phyloP scores from a whole-genome alignment of 2,888 invertebrate species.

The Hydriomena furcata region DNA sequence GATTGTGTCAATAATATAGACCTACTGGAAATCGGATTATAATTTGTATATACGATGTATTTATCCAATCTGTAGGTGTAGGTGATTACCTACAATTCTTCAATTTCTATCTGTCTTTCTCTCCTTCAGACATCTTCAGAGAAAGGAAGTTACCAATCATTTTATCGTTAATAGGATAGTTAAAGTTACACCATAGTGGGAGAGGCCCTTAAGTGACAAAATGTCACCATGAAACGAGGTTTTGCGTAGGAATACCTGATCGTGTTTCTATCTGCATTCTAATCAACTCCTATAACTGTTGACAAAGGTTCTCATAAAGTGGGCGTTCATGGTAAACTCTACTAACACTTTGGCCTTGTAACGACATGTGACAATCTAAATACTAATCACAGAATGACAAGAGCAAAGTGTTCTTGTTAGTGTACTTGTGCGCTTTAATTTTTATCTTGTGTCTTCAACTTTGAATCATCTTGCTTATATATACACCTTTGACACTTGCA shows the following conservation, averaged over 20 bases:
- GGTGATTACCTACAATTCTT: too few species aligned
- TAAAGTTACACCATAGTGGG: background rate
- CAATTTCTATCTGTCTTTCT: too few species aligned
- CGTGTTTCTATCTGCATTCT: conserved; percentile 6
- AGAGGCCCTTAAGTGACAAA: too few species aligned
- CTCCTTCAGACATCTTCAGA: too few species aligned
- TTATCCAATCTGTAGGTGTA: too few species aligned
- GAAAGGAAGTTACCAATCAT: too few species aligned
- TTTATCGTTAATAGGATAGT: background rate
- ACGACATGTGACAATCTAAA: conserved; percentile 35
- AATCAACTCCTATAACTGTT: conserved; percentile 18
- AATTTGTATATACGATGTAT: too few species aligned
- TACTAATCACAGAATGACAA: conserved; percentile 45
- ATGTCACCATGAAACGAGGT: too few species aligned
- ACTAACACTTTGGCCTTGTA: conserved; percentile 22
- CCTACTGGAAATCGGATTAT: too few species aligned
- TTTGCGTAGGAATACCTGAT: conserved; percentile 16
- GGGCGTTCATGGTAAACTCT: conserved; percentile 24
- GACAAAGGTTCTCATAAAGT: conserved; percentile 19
- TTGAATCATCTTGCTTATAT: too few species aligned
- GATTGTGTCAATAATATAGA: too few species aligned
- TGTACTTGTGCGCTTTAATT: background rate
- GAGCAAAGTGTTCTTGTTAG: conserved; percentile 28
- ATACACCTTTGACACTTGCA: too few species aligned
- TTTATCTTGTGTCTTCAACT: background rate